Percentiles rank a stretch among this genome's conserved stretches.
Evolutionary conservation across 64 coral and sea anemone genomes (phyloP).

Genomic region (Trachythela sp.): DNA sequence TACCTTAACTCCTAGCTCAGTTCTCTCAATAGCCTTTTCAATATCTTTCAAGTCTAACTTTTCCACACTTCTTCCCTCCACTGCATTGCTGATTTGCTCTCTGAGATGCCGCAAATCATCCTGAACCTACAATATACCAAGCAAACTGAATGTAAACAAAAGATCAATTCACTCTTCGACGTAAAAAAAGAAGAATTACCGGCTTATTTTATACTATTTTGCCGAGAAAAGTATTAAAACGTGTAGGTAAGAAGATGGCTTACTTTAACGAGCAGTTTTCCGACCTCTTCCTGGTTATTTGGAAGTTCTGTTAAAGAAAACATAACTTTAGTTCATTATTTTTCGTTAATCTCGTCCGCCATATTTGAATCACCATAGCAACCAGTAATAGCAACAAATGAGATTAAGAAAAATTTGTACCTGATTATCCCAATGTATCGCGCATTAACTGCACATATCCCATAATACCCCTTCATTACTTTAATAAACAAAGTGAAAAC

Average conservation of each 20-base stretch:
- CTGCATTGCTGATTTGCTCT: conserved; percentile 65
- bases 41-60: conserved; percentile 61
- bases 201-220: not conserved
- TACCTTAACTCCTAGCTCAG: conserved; percentile 85
- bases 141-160: not conserved
- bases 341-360: not conserved
- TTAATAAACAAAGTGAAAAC: too few relatives aligned
- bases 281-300: conserved; percentile 66
- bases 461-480: too few relatives aligned
- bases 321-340: conserved; percentile 33
- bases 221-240: not conserved
- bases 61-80: conserved; percentile 35
- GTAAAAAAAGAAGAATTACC: not conserved
- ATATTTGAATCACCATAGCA: not conserved
- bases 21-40: conserved; percentile 83
- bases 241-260: not conserved
- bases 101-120: conserved; percentile 93
- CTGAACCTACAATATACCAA: conserved; percentile 59
- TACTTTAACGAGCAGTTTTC: conserved; percentile 97
- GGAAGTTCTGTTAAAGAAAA: conserved; percentile 76
- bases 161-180: not conserved
- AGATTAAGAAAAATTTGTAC: not conserved
- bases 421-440: not conserved
- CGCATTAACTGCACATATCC: not conserved
- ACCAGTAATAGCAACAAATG: not conserved